These are phyloP conservation scores for Acrocephalus scirpaceus DNA, from an alignment of 2,797 vertebrate species.

Conservation along the genomic window DNA sequence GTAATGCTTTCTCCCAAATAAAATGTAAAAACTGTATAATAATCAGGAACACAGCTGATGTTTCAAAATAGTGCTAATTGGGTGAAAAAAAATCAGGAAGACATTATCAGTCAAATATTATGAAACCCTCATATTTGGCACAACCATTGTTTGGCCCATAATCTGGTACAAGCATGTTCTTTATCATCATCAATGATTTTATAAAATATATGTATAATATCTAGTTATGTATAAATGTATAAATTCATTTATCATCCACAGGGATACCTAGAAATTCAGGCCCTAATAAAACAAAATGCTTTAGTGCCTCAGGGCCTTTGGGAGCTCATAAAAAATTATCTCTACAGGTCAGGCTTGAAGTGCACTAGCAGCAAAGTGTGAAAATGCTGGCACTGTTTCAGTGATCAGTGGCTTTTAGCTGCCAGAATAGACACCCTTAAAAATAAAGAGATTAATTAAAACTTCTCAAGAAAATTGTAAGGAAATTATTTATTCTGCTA, in stretches of 20 bases:
- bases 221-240: background rate
- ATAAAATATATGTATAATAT: background rate
- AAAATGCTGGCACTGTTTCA: background rate
- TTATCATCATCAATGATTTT: background rate
- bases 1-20: background rate
- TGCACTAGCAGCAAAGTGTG: background rate
- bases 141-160: background rate
- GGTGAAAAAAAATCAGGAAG: background rate
- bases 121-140: background rate
- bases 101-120: background rate
- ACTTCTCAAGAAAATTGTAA: background rate
- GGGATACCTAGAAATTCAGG: background rate
- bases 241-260: background rate
- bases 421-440: background rate
- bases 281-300: background rate
- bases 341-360: background rate
- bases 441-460: slow-evolving; percentile 22
- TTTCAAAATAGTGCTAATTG: background rate
- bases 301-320: background rate
- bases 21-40: background rate
- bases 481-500: background rate
- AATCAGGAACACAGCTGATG: background rate
- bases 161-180: background rate
- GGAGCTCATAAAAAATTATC: background rate
- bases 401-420: background rate